Evolutionary conservation across 2,888 invertebrate species (phyloP), one percentile per base, ranked within the genome.

Genomic region (Pseudeuparius sepicola): DNA sequence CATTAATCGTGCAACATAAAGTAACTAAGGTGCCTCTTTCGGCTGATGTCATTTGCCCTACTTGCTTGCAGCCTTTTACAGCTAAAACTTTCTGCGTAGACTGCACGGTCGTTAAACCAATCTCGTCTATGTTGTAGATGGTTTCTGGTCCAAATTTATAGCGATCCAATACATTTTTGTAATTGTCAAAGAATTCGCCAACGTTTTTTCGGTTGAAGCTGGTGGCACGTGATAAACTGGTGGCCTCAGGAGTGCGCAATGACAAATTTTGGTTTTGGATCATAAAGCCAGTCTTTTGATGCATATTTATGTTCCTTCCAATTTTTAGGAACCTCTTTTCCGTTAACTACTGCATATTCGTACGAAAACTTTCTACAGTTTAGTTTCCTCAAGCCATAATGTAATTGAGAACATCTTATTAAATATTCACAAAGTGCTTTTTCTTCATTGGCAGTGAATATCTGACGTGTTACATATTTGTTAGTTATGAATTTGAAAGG

Each of bases 121-220:
- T 50, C 32, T 53, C 50, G 33, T 55, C 52, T 27, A 41, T 26
- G 42, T 53, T 53, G 42, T 41, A 51, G 18, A 51, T 51, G 24
- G 42, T 27, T 36, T 36, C 36, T 11, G 48, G 34, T 6, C 16
- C 12, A 36, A 40, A 39, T 7, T 38, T 17, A 10, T 24, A 25
- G 4, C 20, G 10, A 31, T 9, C 7, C 20, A 33, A 26, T 9
- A 37, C 12, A 14, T 32, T 25, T 18, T 38, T 14, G 3, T 20
- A 29, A 30, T 37, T 40, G 9, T 44, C 33, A 36, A 48, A 53
- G 37, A 47, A 47, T 12, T 31, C 11, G 15, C 24, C 25, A 1
- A 53, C 44, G 23, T 41, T 47, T 25, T 33, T 23, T 36, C 45
- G 43, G 36, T 55, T 54, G 26, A 55, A 54, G 11, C 34, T 45